phyloP scores from a whole-genome alignment of 37 sponge, comb jelly and placozoan genomes.

The Tethya wilhelma region DNA sequence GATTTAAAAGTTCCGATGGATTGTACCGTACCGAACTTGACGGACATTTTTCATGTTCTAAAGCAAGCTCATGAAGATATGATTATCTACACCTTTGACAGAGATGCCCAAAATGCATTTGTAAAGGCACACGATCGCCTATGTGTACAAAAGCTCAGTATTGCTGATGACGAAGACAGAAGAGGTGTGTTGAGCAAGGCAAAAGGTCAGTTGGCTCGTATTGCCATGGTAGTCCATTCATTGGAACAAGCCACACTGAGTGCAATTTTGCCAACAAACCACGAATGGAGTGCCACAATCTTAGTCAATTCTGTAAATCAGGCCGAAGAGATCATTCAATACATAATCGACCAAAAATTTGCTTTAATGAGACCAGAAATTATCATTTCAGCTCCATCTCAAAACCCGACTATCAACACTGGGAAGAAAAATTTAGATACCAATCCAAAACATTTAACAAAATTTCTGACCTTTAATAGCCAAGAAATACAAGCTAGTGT shows the following conservation, averaged over 20 bases:
- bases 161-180: slow-evolving; percentile 12
- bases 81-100: neutral
- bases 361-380: slow-evolving; percentile 1
- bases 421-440: neutral
- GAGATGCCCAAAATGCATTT: neutral
- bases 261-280: neutral
- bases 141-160: neutral
- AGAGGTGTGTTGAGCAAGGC: slow-evolving; percentile 16
- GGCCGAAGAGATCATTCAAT: neutral
- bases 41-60: neutral
- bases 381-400: too few species aligned
- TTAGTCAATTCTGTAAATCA: neutral
- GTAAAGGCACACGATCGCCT: neutral
- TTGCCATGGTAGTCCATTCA: neutral
- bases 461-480: neutral
- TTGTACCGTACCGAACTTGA: neutral
- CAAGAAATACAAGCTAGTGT: neutral
- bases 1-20: slow-evolving; percentile 18
- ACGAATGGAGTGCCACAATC: neutral
- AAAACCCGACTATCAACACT: neutral
- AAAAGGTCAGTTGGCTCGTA: neutral
- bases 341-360: slow-evolving; percentile 7
- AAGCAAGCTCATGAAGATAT: neutral
- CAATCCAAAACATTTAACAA: neutral
- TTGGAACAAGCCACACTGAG: neutral